phyloP scores from a whole-genome alignment of 2,888 invertebrate species.

The Mycalesis mineus region DNA sequence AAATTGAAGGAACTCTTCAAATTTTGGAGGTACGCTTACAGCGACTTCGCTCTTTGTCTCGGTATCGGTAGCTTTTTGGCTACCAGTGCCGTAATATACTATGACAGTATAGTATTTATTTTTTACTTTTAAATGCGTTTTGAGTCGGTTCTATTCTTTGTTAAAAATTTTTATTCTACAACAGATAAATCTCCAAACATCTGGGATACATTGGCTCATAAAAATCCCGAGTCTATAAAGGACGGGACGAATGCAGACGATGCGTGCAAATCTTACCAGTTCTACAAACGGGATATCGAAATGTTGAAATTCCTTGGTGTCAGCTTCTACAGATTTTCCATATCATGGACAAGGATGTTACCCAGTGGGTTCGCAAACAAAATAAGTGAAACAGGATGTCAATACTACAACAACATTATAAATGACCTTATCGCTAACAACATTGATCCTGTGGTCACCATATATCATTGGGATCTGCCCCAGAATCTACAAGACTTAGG shows the following conservation, averaged over 20 bases:
- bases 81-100: no score
- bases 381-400: slow-evolving; percentile 78
- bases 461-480: slow-evolving; percentile 78
- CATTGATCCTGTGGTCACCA: slow-evolving; percentile 79
- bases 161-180: no score
- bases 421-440: slow-evolving; percentile 76
- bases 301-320: slow-evolving; percentile 66
- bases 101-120: no score
- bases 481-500: slow-evolving; percentile 76
- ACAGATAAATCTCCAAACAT: slow-evolving; percentile 77
- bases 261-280: slow-evolving; percentile 80
- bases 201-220: slow-evolving; percentile 79
- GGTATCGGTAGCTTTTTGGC: no score
- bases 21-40: no score
- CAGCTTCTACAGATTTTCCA: slow-evolving; percentile 77
- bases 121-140: no score
- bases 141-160: no score
- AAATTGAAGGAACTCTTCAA: no score
- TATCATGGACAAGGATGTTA: slow-evolving; percentile 81
- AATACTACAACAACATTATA: slow-evolving; percentile 82
- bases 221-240: slow-evolving; percentile 58
- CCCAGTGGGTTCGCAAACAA: slow-evolving; percentile 75
- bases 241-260: slow-evolving; percentile 78
- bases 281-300: slow-evolving; percentile 74
- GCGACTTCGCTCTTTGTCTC: no score